These are phyloP conservation scores for Bufo gargarizans DNA, from an alignment of 2,113 vertebrate genomes.

Conservation along the genomic window DNA sequence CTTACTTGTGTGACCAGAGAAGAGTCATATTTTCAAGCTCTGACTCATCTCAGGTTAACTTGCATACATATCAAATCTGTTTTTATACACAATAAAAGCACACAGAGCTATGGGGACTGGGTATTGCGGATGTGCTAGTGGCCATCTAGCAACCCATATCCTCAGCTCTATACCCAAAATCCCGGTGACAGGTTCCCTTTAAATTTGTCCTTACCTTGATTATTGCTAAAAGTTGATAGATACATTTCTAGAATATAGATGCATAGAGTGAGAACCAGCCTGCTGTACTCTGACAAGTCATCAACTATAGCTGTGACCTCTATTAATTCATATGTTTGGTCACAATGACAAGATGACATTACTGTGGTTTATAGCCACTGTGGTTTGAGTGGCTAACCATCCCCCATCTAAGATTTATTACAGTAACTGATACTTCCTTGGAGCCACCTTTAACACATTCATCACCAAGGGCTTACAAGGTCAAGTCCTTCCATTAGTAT, in stretches of 20 bases:
- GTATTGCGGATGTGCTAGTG: too few relatives aligned
- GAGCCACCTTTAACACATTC: neutral
- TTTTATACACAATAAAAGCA: too few relatives aligned
- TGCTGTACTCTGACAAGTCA: neutral
- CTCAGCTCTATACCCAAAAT: too few relatives aligned
- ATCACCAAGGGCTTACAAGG: neutral
- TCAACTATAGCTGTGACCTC: constrained; percentile 19
- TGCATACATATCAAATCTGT: too few relatives aligned
- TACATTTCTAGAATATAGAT: neutral
- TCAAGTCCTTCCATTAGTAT: neutral
- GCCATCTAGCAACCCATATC: too few relatives aligned
- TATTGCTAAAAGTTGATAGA: neutral
- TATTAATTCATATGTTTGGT: neutral
- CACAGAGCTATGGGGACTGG: too few relatives aligned
- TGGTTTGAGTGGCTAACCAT: neutral
- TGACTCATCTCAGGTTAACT: too few relatives aligned
- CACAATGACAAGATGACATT: neutral
- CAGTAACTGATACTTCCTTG: constrained; percentile 28
- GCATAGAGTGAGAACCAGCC: neutral
- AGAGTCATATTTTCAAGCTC: too few relatives aligned
- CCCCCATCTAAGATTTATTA: constrained; percentile 31
- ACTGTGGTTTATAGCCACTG: neutral
- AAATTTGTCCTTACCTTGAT: too few relatives aligned
- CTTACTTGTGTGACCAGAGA: too few relatives aligned
- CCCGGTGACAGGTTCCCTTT: too few relatives aligned